Evolutionary conservation across 2,113 vertebrate species (phyloP).

Genomic region (Brachionichthys hirsutus): DNA sequence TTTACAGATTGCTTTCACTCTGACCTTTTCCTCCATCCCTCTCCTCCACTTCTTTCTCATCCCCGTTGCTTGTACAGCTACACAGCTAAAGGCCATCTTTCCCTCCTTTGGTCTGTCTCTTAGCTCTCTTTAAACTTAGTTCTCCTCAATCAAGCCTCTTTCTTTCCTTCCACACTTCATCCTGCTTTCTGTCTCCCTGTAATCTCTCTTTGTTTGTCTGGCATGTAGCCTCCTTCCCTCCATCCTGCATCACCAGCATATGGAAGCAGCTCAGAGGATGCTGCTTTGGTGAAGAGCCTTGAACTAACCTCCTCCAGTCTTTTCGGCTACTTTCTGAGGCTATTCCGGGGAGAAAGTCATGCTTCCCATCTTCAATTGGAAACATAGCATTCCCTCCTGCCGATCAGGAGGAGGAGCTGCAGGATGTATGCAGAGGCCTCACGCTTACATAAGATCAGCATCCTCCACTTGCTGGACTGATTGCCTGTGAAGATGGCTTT

Average conservation of each 20-base stretch:
- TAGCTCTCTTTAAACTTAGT: background rate
- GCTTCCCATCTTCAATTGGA: constrained; percentile 31
- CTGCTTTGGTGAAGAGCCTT: constrained; percentile 38
- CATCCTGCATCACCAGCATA: constrained; percentile 29
- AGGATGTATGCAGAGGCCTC: constrained; percentile 5
- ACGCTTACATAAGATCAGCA: constrained; percentile 23
- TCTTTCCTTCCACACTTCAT: constrained; percentile 3
- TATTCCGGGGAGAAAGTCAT: constrained; percentile 54
- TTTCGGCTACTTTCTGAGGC: constrained; percentile 27
- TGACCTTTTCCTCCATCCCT: constrained; percentile 58
- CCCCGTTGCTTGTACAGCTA: constrained; percentile 20
- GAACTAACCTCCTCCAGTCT: constrained; percentile 40
- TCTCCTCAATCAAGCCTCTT: constrained; percentile 3
- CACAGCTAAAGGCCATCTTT: constrained; percentile 45
- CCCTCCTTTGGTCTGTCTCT: constrained; percentile 5
- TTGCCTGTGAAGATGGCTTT: too few species aligned
- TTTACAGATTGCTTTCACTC: constrained; percentile 56
- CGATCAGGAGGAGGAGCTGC: constrained; percentile 15
- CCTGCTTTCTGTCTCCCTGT: constrained; percentile 4
- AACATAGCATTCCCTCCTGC: constrained; percentile 18
- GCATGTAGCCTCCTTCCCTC: background rate
- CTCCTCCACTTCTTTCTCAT: constrained; percentile 28
- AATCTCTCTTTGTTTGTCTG: constrained; percentile 16
- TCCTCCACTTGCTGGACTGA: background rate
- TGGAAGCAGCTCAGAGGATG: constrained; percentile 33